Evolutionary conservation across 2,888 invertebrate genomes (phyloP).

Genomic region (Luperina nickerlii): DNA sequence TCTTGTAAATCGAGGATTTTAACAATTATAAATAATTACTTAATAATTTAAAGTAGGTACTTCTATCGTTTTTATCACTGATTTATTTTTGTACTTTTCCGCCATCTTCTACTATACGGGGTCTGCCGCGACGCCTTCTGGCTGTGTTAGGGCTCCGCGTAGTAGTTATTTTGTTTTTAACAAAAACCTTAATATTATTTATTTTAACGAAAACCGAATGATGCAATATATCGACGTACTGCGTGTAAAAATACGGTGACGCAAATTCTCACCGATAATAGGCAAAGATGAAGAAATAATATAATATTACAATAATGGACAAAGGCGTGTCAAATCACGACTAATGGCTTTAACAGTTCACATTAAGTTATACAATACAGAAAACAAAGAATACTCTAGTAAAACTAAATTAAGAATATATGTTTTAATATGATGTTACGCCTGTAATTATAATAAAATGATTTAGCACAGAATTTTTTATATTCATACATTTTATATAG

Average conservation of each 20-base stretch:
- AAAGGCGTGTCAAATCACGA: constrained; percentile 67
- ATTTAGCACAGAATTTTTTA: constrained; percentile 15
- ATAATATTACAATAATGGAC: constrained; percentile 60
- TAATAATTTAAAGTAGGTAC: neutral
- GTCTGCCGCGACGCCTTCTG: no score
- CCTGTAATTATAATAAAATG: constrained; percentile 26
- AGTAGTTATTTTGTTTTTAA: neutral
- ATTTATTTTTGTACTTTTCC: neutral
- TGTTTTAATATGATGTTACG: constrained; percentile 24
- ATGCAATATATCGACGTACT: constrained; percentile 41
- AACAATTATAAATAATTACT: neutral
- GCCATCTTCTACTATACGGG: no score
- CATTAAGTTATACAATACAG: constrained; percentile 35
- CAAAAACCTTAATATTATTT: neutral
- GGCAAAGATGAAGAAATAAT: constrained; percentile 56
- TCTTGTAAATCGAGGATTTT: constrained; percentile 11
- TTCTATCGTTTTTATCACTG: neutral
- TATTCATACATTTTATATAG: neutral
- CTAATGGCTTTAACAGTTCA: constrained; percentile 39
- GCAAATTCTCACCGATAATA: constrained; percentile 50
- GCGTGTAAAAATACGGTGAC: constrained; percentile 58
- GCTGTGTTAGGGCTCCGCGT: no score
- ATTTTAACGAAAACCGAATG: constrained; percentile 32
- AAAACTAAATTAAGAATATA: constrained; percentile 31
- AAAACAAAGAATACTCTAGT: constrained; percentile 45